Base-by-base conservation (phyloP, 2,888 invertebrate genomes). In the Odontocolon sp. region DNA sequence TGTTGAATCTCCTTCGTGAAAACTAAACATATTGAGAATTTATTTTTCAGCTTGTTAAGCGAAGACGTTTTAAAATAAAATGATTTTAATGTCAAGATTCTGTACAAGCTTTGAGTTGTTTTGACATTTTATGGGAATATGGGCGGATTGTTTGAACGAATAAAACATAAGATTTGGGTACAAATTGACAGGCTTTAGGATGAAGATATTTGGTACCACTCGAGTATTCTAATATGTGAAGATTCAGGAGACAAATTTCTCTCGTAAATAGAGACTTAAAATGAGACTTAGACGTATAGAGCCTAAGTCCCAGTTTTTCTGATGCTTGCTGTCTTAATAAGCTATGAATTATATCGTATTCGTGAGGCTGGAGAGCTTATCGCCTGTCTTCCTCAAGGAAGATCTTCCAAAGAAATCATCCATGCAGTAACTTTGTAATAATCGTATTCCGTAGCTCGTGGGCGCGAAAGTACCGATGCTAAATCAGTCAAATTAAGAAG, bases 181-280 rank as follows among this genome's bases (percentile, higher is more conserved):
- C 47, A 36, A 33, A 66, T 52, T 33, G 18, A 26, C 18, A 40
- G 16, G 8, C n/a, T 3, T n/a, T 16, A 54, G 54, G 45, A 74
- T 68, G 47, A 68, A 74, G 73, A 74, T 47, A 61, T 63, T 73
- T 67, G 28, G 31, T 28, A 18, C 8, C 47, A 26, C 16, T 33
- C 2, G 8, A 52, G 26, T 23, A 21, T 26, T 11, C 23, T 9
- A 6, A 40, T 14, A 14, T 33, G 14, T 18, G 14, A 52, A 18
- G 52, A 73, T 61, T 45, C 36, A n/a, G 31, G 40, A 28, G 45
- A 47, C 9, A 42, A 42, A 45, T 52, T 36, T 59, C 23, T n/a
- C 50, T 59, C 72, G 21, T 73, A 67, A 66, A 67, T 73, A 52
- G 57, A 56, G 2, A 33, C 59, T 67, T 72, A 59, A 50, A 21